Conservation (phyloP, 1,140 invertebrate genomes). For the Sarcophaga peregrina region DNA sequence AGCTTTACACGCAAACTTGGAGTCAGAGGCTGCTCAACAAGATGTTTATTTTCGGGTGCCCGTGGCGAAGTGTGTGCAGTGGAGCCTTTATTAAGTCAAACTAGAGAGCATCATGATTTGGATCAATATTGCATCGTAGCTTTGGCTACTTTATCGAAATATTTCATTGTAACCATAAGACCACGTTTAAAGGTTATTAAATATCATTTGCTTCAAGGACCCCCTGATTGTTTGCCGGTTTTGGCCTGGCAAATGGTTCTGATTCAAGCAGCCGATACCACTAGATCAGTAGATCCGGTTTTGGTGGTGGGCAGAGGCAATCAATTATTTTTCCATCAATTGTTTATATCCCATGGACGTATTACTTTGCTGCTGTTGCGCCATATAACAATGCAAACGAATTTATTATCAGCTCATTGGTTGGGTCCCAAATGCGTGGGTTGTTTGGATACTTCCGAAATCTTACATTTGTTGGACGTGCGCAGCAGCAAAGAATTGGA, state of each 20-base stretch:
- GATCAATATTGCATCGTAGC: slow-evolving; percentile 85
- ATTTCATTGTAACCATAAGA: slow-evolving; percentile 86
- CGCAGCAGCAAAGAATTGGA: slow-evolving; percentile 87
- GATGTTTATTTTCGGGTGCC: slow-evolving; percentile 92
- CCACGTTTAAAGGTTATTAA: slow-evolving; percentile 74
- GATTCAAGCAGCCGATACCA: slow-evolving; percentile 80
- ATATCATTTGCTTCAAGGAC: slow-evolving; percentile 69
- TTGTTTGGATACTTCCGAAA: slow-evolving; percentile 86
- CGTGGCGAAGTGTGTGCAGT: slow-evolving; percentile 92
- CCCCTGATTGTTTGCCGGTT: slow-evolving; percentile 81
- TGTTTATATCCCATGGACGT: slow-evolving; percentile 60
- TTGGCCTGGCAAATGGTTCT: slow-evolving; percentile 93
- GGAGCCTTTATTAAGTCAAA: slow-evolving; percentile 81
- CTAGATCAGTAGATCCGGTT: slow-evolving; percentile 83
- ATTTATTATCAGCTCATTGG: slow-evolving; percentile 84
- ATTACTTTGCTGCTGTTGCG: slow-evolving; percentile 69
- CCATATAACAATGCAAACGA: slow-evolving; percentile 76
- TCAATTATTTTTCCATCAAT: slow-evolving; percentile 80
- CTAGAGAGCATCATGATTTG: slow-evolving; percentile 77
- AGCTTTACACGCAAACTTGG: slow-evolving; percentile 91
- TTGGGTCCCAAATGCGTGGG: slow-evolving; percentile 87
- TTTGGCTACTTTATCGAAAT: slow-evolving; percentile 92
- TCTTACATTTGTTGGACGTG: slow-evolving; percentile 89
- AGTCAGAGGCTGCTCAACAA: slow-evolving; percentile 86
- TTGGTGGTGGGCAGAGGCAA: slow-evolving; percentile 86